Conservation (phyloP, 2,113 vertebrate genomes). For the Phocoena sinus region DNA sequence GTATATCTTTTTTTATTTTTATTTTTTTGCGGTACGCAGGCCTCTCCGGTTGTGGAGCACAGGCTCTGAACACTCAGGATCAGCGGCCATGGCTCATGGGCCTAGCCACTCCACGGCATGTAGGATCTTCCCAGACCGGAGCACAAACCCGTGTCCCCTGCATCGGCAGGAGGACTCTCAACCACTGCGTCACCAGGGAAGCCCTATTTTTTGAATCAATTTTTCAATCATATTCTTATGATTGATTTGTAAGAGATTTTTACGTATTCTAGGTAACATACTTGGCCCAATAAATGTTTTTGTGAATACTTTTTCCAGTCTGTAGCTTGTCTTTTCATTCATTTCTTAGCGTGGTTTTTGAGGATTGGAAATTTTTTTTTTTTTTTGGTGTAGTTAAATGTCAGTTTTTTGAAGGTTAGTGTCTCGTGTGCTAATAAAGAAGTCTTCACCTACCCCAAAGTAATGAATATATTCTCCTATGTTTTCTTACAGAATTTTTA, state of each 20-base stretch:
- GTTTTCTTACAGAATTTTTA: not conserved
- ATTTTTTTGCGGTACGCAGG: no score
- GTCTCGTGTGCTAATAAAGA: not conserved
- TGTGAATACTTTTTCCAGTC: not conserved
- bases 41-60: no score
- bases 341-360: not conserved
- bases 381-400: not conserved
- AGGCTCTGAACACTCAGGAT: no score
- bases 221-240: not conserved
- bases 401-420: not conserved
- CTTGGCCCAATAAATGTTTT: not conserved
- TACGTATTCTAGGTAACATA: not conserved
- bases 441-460: not conserved
- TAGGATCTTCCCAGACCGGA: no score
- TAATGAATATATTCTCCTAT: not conserved
- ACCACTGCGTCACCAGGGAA: no score
- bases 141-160: no score
- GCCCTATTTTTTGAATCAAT: not conserved
- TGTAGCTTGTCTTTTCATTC: not conserved
- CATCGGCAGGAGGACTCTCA: no score
- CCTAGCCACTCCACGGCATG: fast-evolving
- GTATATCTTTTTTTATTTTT: not conserved
- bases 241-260: not conserved
- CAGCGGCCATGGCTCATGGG: no score
- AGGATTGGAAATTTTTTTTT: not conserved